A percentile compares a stretch with the other conserved stretches of the same genome.
phyloP scores from a whole-genome alignment of 1,140 invertebrate species.

The Drosophila pseudoobscura region DNA sequence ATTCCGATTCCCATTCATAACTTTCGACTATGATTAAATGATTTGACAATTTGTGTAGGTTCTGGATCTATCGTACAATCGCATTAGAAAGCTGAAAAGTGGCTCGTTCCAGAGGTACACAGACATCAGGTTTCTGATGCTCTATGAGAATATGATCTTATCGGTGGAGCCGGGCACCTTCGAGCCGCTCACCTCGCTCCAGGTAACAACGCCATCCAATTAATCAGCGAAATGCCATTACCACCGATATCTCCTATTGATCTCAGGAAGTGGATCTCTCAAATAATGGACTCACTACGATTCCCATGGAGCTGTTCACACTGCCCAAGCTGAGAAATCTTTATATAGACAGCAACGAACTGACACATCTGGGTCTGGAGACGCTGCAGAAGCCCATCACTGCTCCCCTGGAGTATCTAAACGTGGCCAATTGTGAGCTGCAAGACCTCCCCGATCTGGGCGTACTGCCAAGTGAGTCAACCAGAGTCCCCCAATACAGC shows the following conservation, averaged over 20 bases:
- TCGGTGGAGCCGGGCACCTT: slow-evolving; percentile 85
- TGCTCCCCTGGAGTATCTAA: slow-evolving; percentile 85
- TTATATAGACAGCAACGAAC: slow-evolving; percentile 85
- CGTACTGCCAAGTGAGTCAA: slow-evolving; percentile 82
- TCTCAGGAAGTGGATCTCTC: slow-evolving; percentile 85
- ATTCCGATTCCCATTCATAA: slow-evolving; percentile 34
- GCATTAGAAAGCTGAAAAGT: slow-evolving; percentile 85
- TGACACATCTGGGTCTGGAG: slow-evolving; percentile 83
- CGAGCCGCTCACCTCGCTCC: slow-evolving; percentile 83
- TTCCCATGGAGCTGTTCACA: slow-evolving; percentile 85
- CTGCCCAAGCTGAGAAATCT: slow-evolving; percentile 85
- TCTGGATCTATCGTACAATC: slow-evolving; percentile 86
- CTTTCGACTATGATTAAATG: slow-evolving; percentile 18
- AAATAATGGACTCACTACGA: slow-evolving; percentile 85
- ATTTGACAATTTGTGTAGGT: slow-evolving; percentile 83
- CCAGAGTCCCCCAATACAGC: neutral
- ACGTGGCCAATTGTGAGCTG: slow-evolving; percentile 85
- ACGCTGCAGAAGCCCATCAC: slow-evolving; percentile 84
- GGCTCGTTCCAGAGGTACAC: slow-evolving; percentile 85
- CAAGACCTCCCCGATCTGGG: slow-evolving; percentile 85
- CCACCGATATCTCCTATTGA: too few relatives aligned
- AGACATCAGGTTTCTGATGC: slow-evolving; percentile 85
- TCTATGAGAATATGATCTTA: slow-evolving; percentile 86
- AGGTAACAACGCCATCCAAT: slow-evolving; percentile 66
- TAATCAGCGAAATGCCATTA: slow-evolving; percentile 33